phyloP scores from a whole-genome alignment of 2,113 vertebrate genomes.

The Varanus komodoensis region DNA sequence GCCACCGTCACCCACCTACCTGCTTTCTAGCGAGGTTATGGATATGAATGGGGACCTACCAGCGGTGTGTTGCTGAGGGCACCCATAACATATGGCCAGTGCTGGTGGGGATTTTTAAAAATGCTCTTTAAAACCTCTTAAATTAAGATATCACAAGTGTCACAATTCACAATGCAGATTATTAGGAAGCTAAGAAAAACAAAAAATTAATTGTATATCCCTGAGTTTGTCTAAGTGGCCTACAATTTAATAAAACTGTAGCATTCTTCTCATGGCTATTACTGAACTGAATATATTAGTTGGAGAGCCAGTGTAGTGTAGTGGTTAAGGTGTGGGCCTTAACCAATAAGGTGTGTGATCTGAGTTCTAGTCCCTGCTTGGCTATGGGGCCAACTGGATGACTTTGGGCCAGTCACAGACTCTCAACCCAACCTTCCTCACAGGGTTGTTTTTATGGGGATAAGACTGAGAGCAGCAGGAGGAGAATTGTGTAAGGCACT shows the following conservation, averaged over 20 bases:
- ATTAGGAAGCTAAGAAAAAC: constrained; percentile 3
- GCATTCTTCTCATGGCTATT: not conserved
- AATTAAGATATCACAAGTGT: not conserved
- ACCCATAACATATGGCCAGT: not conserved
- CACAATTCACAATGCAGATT: not conserved
- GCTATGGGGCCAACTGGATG: too few species aligned
- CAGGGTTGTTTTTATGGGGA: too few species aligned
- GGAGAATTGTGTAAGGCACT: too few species aligned
- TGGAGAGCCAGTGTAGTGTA: too few species aligned
- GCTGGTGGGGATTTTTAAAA: not conserved
- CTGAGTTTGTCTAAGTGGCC: not conserved
- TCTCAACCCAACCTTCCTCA: too few species aligned
- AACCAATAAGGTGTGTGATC: too few species aligned
- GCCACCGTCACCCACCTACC: not conserved
- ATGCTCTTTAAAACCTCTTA: not conserved
- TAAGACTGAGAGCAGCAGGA: too few species aligned
- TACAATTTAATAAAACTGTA: not conserved
- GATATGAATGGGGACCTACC: not conserved
- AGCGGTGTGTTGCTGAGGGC: not conserved
- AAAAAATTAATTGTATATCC: not conserved
- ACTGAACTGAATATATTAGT: not conserved
- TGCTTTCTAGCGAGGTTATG: not conserved
- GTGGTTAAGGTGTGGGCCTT: too few species aligned
- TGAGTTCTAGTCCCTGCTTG: too few species aligned
- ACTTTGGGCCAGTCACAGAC: too few species aligned